phyloP scores from a whole-genome alignment of 2,797 vertebrate genomes.

The Sebastes diaconus region DNA sequence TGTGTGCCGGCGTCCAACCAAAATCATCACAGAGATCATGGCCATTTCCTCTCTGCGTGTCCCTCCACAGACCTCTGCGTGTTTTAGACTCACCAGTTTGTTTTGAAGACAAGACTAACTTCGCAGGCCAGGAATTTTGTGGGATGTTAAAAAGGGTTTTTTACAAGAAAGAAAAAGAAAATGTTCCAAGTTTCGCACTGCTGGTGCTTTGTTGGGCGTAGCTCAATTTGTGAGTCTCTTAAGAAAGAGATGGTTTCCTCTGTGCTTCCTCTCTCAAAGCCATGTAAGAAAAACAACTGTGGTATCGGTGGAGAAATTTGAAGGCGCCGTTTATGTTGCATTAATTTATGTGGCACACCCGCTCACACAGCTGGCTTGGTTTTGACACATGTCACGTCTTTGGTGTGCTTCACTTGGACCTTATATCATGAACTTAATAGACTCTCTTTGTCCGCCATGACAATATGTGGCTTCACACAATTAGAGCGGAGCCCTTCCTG shows the following conservation, averaged over 20 bases:
- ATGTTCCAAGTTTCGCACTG: conserved; percentile 3
- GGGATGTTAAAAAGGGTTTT: conserved; percentile 20
- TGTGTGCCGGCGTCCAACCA: conserved; percentile 53
- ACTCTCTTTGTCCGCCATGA: conserved; percentile 76
- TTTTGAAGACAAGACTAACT: conserved; percentile 56
- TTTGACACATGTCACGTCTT: conserved; percentile 44
- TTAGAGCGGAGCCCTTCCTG: conserved; percentile 73
- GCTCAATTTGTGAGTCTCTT: conserved; percentile 14
- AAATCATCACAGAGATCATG: conserved; percentile 64
- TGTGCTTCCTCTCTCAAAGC: background rate
- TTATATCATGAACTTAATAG: conserved; percentile 75
- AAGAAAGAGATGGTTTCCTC: background rate
- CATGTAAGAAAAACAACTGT: conserved; percentile 7
- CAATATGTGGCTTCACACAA: conserved; percentile 80
- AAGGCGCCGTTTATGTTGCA: background rate
- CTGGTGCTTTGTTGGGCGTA: background rate
- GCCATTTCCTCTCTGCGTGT: conserved; percentile 59
- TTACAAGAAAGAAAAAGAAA: conserved; percentile 14
- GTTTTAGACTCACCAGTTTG: conserved; percentile 43
- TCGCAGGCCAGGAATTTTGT: conserved; percentile 43
- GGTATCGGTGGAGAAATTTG: background rate
- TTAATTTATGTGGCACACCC: conserved; percentile 6
- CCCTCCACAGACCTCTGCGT: conserved; percentile 40
- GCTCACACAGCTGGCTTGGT: conserved; percentile 23
- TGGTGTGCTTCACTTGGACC: conserved; percentile 53